Evolutionary conservation across 1,140 invertebrate species (phyloP).

Genomic region (Octopus bimaculoides): DNA sequence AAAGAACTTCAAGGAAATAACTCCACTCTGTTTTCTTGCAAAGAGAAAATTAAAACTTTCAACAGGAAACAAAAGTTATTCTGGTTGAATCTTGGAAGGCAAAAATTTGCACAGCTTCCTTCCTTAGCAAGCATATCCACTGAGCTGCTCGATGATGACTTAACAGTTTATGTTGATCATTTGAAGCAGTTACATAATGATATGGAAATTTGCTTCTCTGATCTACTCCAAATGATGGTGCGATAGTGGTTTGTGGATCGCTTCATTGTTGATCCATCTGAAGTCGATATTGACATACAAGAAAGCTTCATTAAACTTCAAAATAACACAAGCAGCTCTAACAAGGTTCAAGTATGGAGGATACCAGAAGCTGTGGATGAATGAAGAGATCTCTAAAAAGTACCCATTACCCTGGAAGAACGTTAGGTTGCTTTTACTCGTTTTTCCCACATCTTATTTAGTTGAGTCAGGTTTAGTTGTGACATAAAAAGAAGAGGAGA

Average conservation of each 20-base stretch:
- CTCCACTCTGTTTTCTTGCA: background rate
- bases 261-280: background rate
- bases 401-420: background rate
- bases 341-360: background rate
- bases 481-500: too few relatives aligned
- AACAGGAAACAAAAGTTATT: background rate
- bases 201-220: background rate
- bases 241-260: background rate
- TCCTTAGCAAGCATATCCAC: background rate
- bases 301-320: constrained; percentile 4
- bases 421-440: background rate
- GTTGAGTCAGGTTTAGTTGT: background rate
- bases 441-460: background rate
- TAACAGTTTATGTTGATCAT: background rate
- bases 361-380: background rate
- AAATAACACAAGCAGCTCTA: constrained; percentile 9
- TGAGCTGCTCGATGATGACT: background rate
- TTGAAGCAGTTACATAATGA: background rate
- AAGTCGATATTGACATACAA: background rate
- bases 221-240: background rate
- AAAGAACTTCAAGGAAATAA: constrained; percentile 10
- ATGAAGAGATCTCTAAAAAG: background rate
- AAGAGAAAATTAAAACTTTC: background rate
- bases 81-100: background rate
- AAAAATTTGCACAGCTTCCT: background rate